Base-by-base conservation (phyloP, 2,888 invertebrate species). In the Drosophila flavopinicola region DNA sequence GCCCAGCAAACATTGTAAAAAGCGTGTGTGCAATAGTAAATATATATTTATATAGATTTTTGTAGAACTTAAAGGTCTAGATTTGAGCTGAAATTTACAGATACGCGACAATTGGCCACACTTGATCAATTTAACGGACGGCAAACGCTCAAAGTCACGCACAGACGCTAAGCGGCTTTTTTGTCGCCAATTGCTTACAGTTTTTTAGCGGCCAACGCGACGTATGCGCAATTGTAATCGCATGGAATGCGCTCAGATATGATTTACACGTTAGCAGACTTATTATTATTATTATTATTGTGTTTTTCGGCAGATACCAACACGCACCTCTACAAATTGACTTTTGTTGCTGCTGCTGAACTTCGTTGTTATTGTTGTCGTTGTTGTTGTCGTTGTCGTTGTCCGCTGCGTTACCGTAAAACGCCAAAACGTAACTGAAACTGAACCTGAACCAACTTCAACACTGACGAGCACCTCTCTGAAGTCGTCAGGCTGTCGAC, bases 381-480 rank as follows among this genome's bases (percentile, higher is more conserved):
- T 49, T 35, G 6, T 45, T 32, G 7, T 64, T 48, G 4, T 37
- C 13, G 59, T 57, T 48, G 47, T 51, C 49, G 65, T 56, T 51
- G 69, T 77, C 59, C 78, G 83, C 78, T 73, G 83, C 84, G 86
- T 85, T 85, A 83, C 83, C 86, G 83, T 83, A 83, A 83, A 83
- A 76, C 86, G 83, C 80, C 78, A 78, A 83, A 83, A 85, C 86
- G 83, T 83, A 85, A 85, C 84, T 83, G 68, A 85, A 78, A 85
- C 78, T 78, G 76, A 85, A 82, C 82, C 84, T 78, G 70, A 79
- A 75, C 65, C 84, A 82, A 85, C 78, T 76, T 66, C 70, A 70
- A 41, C 66, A 60, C 61, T 49, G 66, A 59, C 76, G 59, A 67
- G 61, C 65, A 84, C 73, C 71, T 67, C 71, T 51, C 83, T 64